Conservation (phyloP, 30 jellyfish, hydroid and myxozoan species). For the Phacellophora camtschatica region DNA sequence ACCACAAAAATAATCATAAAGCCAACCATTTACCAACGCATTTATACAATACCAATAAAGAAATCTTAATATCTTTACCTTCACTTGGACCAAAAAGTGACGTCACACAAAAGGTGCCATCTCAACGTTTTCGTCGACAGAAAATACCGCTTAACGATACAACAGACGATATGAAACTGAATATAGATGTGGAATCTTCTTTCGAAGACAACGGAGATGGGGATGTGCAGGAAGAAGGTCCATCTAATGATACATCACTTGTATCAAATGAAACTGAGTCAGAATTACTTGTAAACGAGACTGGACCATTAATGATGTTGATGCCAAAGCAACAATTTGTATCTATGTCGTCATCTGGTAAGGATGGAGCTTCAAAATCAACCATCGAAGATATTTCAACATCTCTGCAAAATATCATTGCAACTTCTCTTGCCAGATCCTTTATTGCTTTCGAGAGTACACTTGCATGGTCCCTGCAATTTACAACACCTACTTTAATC, state of each 20-base stretch:
- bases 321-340: conserved; percentile 44
- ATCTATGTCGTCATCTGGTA: conserved; percentile 36
- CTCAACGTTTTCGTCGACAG: conserved; percentile 33
- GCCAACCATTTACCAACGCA: not conserved
- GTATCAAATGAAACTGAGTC: conserved; percentile 86
- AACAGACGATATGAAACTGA: conserved; percentile 21
- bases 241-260: conserved; percentile 78
- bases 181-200: conserved; percentile 30
- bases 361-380: not conserved
- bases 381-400: not conserved
- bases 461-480: conserved; percentile 4
- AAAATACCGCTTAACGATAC: conserved; percentile 32
- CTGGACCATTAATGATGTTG: conserved; percentile 72
- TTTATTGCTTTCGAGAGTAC: not conserved
- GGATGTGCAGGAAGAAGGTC: conserved; percentile 79
- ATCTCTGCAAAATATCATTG: not conserved
- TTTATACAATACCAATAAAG: not conserved
- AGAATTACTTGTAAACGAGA: conserved; percentile 81
- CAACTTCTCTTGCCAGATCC: not conserved
- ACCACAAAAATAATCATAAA: not conserved
- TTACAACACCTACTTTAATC: too few species aligned
- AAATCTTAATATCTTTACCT: too few species aligned
- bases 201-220: conserved; percentile 33
- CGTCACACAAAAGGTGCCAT: too few species aligned
- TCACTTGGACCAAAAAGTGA: too few species aligned